Evolutionary conservation across 2,113 vertebrate genomes (phyloP), one percentile per base, ranked within the genome.

Genomic region (Stigmatopora nigra): DNA sequence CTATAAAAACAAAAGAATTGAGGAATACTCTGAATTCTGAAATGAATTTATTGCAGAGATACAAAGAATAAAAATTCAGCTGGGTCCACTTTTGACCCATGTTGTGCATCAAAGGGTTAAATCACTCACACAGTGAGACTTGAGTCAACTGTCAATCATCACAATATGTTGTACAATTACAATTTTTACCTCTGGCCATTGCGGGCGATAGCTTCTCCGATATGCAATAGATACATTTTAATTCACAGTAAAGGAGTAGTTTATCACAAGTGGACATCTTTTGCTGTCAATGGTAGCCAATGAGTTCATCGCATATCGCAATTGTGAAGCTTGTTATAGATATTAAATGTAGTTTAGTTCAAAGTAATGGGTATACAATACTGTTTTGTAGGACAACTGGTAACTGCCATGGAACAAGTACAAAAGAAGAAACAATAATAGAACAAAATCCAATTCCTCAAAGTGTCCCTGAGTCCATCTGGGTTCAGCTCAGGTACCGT

Each of bases 401-500:
- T 63, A 64, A 66, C 38, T 6, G 11, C 15, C 36, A 69, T 68
- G 65, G 66, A 69, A 76, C 64, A 7, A 31, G 12, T 35, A 15
- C 15, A 57, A 57, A 35, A 57, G 15, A 36, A 8, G 25, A 31
- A 31, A 31, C 25, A 31, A 31, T 31, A 1, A 31, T 31, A 31
- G 25, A 16, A 16, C 2, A n/a, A 17, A 17, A 62, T 69, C 38
- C 15, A 41, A 31, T 41, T 41, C 38, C 38, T 41, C 38, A 71
- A 67, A 57, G 17, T 3, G 8, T 16, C 47, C 9, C 19, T 62
- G 67, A 49, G 19, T 41, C 16, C 7, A 20, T 46, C 38, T 45
- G 38, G 7, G 19, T 31, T 99, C 93, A 99, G 69, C 92, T 94
- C 76, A 99, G 88, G 71, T 99, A 99, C 84, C 93, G 92, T 72